Conservation (phyloP, 2,113 vertebrate genomes). For the Danionella cerebrum region DNA sequence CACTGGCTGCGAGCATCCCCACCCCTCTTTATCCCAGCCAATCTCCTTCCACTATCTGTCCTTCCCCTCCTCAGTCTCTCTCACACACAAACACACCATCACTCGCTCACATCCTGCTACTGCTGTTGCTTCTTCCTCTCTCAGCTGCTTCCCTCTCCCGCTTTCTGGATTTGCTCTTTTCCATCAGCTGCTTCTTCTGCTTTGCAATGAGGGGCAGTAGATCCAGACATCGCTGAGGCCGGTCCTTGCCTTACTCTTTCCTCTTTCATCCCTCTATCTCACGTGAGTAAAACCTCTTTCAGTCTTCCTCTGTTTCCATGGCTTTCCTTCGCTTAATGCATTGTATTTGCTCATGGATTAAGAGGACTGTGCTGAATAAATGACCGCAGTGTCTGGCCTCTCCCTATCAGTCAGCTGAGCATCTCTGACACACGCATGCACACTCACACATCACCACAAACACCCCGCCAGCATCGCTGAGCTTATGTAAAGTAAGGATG, state of each 20-base stretch:
- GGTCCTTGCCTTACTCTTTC: neutral
- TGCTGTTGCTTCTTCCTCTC: neutral
- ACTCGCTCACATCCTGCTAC: constrained; percentile 20
- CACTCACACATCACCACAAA: neutral
- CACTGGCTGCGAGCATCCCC: constrained; percentile 15
- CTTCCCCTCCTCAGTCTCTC: neutral
- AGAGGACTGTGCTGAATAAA: constrained; percentile 28
- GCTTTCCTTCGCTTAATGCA: no score
- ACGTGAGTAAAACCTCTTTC: constrained; percentile 31
- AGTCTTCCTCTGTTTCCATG: neutral
- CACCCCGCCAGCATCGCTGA: neutral
- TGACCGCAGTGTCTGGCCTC: constrained; percentile 29
- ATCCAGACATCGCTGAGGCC: constrained; percentile 13
- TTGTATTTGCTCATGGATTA: neutral
- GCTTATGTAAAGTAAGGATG: constrained; percentile 19
- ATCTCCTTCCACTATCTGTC: constrained; percentile 3
- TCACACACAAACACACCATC: constrained; percentile 3
- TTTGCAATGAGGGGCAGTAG: constrained; percentile 29
- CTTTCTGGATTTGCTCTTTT: neutral
- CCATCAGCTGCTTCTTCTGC: neutral
- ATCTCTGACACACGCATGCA: constrained; percentile 2
- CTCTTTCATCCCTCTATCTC: constrained; percentile 1
- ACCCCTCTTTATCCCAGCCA: constrained; percentile 13
- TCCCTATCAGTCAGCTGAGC: constrained; percentile 5
- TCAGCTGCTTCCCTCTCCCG: neutral